phyloP scores from a whole-genome alignment of 2,888 invertebrate genomes.

The Geotrupes spiniger region DNA sequence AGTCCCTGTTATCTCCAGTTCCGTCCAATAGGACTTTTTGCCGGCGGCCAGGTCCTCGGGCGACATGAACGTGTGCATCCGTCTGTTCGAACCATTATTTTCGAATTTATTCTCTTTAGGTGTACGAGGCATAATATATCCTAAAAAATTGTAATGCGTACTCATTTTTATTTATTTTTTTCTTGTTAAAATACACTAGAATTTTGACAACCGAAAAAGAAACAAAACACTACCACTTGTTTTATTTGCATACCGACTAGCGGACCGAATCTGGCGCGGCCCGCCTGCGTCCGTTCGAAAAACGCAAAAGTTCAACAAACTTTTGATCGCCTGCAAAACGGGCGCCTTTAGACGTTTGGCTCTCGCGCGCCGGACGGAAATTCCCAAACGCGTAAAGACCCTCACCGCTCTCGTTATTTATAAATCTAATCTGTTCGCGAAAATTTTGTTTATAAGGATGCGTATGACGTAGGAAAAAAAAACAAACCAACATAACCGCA shows the following conservation, averaged over 20 bases:
- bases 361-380: neutral
- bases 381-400: no score
- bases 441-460: constrained; percentile 3
- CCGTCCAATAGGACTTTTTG: constrained; percentile 87
- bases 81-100: constrained; percentile 65
- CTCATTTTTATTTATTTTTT: constrained; percentile 19
- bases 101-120: constrained; percentile 86
- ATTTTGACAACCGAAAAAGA: constrained; percentile 26
- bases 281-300: neutral
- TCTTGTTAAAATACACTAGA: constrained; percentile 25
- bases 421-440: neutral
- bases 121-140: constrained; percentile 54
- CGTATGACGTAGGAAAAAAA: neutral
- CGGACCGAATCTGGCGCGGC: neutral
- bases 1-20: constrained; percentile 78
- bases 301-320: constrained; percentile 38
- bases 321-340: constrained; percentile 37
- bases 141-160: constrained; percentile 35
- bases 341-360: no score
- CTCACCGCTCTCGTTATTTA: neutral
- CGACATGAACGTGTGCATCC: constrained; percentile 89
- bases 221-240: constrained; percentile 17
- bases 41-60: constrained; percentile 89
- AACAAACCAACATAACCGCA: neutral
- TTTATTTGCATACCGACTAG: constrained; percentile 5